Conservation (phyloP, 37 sponge, comb jelly and placozoan genomes). For the Haliclona indistincta region DNA sequence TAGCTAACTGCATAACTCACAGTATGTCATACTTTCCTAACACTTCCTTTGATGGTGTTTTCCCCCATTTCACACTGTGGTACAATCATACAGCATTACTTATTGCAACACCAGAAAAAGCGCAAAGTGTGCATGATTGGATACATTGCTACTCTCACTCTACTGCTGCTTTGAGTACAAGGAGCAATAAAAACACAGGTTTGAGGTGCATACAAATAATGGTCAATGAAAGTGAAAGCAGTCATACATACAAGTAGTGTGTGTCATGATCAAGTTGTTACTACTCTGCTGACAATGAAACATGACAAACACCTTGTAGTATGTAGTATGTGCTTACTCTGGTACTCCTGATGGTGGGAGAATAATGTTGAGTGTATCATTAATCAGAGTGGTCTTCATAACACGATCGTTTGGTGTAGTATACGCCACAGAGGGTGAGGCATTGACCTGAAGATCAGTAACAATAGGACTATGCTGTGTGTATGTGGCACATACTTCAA, state of each 20-base stretch:
- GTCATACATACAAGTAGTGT: too few relatives aligned
- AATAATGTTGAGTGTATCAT: constrained; percentile 88
- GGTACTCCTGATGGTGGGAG: constrained; percentile 82
- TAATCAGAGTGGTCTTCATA: constrained; percentile 87
- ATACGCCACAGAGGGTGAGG: constrained; percentile 89
- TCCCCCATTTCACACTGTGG: constrained; percentile 72
- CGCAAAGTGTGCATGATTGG: too few relatives aligned
- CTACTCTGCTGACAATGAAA: background rate
- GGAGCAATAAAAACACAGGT: too few relatives aligned
- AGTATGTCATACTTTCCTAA: constrained; percentile 69
- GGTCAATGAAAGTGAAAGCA: too few relatives aligned
- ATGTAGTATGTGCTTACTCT: constrained; percentile 42
- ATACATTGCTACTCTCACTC: too few relatives aligned
- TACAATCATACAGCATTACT: too few relatives aligned
- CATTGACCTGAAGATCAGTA: constrained; percentile 82
- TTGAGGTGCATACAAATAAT: too few relatives aligned
- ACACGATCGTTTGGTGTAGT: constrained; percentile 93
- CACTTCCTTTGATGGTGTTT: constrained; percentile 44
- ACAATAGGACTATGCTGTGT: background rate
- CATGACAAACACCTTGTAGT: background rate
- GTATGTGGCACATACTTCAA: constrained; percentile 69
- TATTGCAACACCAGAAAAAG: too few relatives aligned
- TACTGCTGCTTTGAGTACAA: too few relatives aligned
- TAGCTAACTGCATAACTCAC: constrained; percentile 29
- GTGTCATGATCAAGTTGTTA: background rate